Evolutionary conservation across 2,888 invertebrate genomes (phyloP), one percentile per base, ranked within the genome.

Genomic region (Drosophila nr. perissopoda): DNA sequence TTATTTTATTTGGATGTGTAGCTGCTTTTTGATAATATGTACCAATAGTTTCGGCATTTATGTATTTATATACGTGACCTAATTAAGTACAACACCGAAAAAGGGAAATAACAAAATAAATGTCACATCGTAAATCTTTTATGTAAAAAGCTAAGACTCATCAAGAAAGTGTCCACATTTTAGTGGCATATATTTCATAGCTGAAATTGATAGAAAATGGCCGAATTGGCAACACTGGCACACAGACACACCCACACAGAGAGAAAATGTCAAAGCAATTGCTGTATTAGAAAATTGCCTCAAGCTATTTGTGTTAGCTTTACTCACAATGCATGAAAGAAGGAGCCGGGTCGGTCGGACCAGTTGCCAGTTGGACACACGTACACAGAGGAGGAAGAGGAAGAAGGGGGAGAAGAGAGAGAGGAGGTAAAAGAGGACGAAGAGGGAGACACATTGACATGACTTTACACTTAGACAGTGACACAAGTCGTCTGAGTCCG

Each of bases 381-480:
- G 53, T 16, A 59, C 13, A 51, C 54, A 52, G 34, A 2, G 25
- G 18, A 18, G 11, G 16, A 10, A 52, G 8, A 2, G 7, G 7
- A 6, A 42, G 42, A 8, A 52, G 8, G 5, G 16, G 16, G 13
- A n/a, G 51, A 25, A 34, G n/a, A 13, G n/a, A 8, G 48, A 4
- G n/a, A 7, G 16, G 13, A 5, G 46, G 25, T 16, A 16, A 21
- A 21, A 34, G 36, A 21, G 42, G 42, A 16, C 4, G 16, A 33
- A 33, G 58, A 42, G 51, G 29, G 27, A 59, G 57, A 48, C 31
- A 67, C 52, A 70, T 66, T 79, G 80, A 78, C 77, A 75, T 61
- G 76, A 77, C 60, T 77, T 63, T 67, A 79, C 76, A 78, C 80
- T 75, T 71, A 77, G 61, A 53, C 58, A 54, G 33, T 46, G 40